phyloP scores from a whole-genome alignment of 2,113 vertebrate genomes.

The Megalops atlanticus region DNA sequence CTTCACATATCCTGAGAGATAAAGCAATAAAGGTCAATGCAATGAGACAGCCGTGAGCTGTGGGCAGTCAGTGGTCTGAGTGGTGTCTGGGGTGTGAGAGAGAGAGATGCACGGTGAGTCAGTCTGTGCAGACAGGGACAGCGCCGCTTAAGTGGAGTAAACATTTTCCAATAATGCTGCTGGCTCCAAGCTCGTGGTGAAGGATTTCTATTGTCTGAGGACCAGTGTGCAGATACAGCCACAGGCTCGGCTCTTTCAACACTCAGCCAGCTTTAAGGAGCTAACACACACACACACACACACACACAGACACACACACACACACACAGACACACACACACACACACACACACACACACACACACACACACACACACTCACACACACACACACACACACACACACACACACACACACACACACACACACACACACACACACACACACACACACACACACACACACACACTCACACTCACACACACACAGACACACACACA shows the following conservation, averaged over 20 bases:
- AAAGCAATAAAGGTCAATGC: background rate
- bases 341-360: too few relatives aligned
- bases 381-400: too few relatives aligned
- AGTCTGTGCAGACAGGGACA: background rate
- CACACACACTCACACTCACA: too few relatives aligned
- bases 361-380: too few relatives aligned
- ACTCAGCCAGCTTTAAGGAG: background rate
- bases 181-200: background rate
- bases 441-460: too few relatives aligned
- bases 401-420: too few relatives aligned
- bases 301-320: too few relatives aligned
- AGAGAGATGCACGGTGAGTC: background rate
- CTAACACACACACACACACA: too few relatives aligned
- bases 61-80: constrained; percentile 5
- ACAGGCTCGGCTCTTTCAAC: background rate
- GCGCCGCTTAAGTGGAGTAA: background rate
- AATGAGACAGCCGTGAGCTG: background rate
- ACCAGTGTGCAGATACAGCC: background rate
- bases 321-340: too few relatives aligned
- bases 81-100: background rate
- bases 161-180: background rate
- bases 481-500: too few relatives aligned
- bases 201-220: background rate
- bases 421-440: too few relatives aligned
- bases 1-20: background rate